These are phyloP conservation scores for Papilio helenus DNA, from an alignment of 1,140 invertebrate genomes.

Conservation along the genomic window DNA sequence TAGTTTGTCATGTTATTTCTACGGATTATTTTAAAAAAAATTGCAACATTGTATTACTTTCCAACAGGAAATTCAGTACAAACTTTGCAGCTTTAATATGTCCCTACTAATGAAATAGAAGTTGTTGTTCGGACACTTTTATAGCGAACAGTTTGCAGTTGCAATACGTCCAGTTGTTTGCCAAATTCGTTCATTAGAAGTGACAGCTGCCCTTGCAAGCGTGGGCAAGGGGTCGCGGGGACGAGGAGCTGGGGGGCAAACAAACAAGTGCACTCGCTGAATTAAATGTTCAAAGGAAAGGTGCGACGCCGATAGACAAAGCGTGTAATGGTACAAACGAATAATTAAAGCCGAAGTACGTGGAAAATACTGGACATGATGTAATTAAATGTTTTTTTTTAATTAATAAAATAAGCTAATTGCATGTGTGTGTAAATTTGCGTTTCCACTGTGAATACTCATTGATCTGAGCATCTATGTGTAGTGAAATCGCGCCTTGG, in stretches of 20 bases:
- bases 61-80: neutral
- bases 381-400: too few species aligned
- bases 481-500: constrained; percentile 13
- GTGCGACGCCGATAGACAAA: neutral
- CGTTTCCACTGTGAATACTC: neutral
- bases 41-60: constrained; percentile 3
- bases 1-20: neutral
- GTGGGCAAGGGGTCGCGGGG: neutral
- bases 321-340: neutral
- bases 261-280: constrained; percentile 3
- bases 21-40: neutral
- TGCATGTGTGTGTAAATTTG: neutral
- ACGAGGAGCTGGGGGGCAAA: neutral
- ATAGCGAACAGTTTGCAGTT: constrained; percentile 1
- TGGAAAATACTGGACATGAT: too few species aligned
- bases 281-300: constrained; percentile 24
- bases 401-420: too few species aligned
- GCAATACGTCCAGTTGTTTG: constrained; percentile 30
- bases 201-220: neutral
- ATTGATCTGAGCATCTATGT: neutral
- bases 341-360: neutral
- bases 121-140: constrained; percentile 19
- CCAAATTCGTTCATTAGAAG: constrained; percentile 31
- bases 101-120: constrained; percentile 18
- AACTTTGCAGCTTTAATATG: constrained; percentile 3